These are phyloP conservation scores for Hirundichthys speculiger DNA, from an alignment of 2,113 vertebrate genomes.

Conservation along the genomic window DNA sequence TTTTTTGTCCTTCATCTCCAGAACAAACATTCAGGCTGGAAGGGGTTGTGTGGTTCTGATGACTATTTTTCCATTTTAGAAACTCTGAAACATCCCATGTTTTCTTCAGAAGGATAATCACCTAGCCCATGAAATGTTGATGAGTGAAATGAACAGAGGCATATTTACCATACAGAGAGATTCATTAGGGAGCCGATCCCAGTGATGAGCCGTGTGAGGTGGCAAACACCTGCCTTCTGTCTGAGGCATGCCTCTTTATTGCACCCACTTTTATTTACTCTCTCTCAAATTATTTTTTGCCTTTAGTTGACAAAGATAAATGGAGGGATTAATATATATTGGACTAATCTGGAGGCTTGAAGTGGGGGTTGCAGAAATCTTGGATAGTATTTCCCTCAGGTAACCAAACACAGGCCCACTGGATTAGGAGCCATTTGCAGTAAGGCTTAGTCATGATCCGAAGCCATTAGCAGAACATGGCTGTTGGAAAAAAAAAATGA, in stretches of 20 bases:
- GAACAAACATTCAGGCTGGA: conserved; percentile 48
- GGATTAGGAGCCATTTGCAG: conserved; percentile 98
- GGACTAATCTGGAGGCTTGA: conserved; percentile 88
- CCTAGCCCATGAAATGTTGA: conserved; percentile 80
- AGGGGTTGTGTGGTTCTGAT: conserved; percentile 55
- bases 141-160: conserved; percentile 74
- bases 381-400: conserved; percentile 98
- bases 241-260: conserved; percentile 82
- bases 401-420: conserved; percentile 89
- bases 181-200: conserved; percentile 85
- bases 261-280: conserved; percentile 89
- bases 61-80: conserved; percentile 71
- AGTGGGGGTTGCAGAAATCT: conserved; percentile 78
- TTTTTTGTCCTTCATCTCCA: conserved; percentile 46
- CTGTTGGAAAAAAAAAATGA: conserved; percentile 75
- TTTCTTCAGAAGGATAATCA: conserved; percentile 76
- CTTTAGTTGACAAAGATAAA: conserved; percentile 98
- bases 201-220: conserved; percentile 82
- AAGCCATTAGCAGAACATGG: conserved; percentile 90
- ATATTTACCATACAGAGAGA: conserved; percentile 80
- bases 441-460: conserved; percentile 92
- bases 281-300: conserved; percentile 91
- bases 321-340: conserved; percentile 99
- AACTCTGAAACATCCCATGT: conserved; percentile 77
- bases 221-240: conserved; percentile 89